Evolutionary conservation across 2,797 vertebrate genomes (phyloP), one percentile per base, ranked within the genome.

Genomic region (Mormyrops attenuatus): DNA sequence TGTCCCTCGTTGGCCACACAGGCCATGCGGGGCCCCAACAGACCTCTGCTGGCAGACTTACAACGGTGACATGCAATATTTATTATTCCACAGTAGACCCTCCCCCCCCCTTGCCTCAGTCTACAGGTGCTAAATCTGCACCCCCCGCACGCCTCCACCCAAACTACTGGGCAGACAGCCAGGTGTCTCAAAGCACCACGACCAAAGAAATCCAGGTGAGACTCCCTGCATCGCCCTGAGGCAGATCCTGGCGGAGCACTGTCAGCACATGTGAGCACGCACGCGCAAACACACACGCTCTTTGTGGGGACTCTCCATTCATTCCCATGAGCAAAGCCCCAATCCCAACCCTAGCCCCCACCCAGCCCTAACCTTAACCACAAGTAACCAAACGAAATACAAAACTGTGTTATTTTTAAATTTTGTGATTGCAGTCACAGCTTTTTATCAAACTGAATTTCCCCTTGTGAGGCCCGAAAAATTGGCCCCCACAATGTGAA

Each of bases 61-160:
- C 88, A 9, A 87, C 91, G 89, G 90, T 90, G 89, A 90, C 93
- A 94, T 95, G 93, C 91, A 95, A 95, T 95, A 95, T 95, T 95
- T 92, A 95, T 94, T 90, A 94, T 60, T 53, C 52, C 53, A 49
- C 22, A 26, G n/a, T 47, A 30, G 26, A 30, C 26, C 26, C 84
- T 1, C 63, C 6, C 34, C 20, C 20, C 3, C 60, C 63, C n/a
- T 15, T 3, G 3, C 3, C 20, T 49, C 87, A 92, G 93, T 94
- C 92, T 94, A 92, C 90, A 92, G 93, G 92, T 63, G 20, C 84
- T 88, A 88, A 91, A 90, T 90, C 60, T 52, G 15, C 86, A 38
- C 90, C 90, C 90, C 85, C 87, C 22, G 26, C 26, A 57, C 6
- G 88, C 92, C 89, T 90, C 92, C 89, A 92, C 90, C 89, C 90